Conservation (phyloP, 1,140 invertebrate genomes). For the Heliothis subflexa region DNA sequence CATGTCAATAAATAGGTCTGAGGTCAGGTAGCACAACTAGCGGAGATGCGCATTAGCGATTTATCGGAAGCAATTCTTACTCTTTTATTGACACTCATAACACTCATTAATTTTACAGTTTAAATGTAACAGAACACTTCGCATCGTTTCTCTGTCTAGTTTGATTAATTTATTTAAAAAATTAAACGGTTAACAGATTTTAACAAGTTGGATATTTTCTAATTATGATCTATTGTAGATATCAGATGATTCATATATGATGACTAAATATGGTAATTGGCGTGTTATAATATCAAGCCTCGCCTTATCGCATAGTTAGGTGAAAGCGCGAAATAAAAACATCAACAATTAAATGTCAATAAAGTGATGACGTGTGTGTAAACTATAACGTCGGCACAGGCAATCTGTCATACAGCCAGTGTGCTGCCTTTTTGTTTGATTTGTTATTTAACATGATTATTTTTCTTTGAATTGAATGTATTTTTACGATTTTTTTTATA, state of each 20-base stretch:
- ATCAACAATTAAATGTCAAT: constrained; percentile 42
- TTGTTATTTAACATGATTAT: background rate
- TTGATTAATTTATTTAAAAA: no score
- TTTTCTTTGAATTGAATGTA: background rate
- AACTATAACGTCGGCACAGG: background rate
- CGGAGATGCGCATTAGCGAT: background rate
- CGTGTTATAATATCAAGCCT: background rate
- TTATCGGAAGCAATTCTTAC: no score
- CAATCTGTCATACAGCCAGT: background rate
- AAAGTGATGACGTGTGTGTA: constrained; percentile 24
- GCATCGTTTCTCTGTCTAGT: no score
- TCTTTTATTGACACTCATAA: no score
- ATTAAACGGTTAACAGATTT: no score
- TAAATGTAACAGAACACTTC: no score
- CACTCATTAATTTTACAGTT: no score
- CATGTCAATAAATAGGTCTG: constrained; percentile 2
- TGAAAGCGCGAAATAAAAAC: constrained; percentile 34
- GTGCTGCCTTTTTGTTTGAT: constrained; percentile 3
- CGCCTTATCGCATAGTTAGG: constrained; percentile 2
- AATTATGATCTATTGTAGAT: no score
- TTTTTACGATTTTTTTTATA: background rate
- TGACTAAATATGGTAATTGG: no score
- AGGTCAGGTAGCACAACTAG: background rate
- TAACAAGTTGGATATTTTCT: no score
- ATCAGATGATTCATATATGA: no score